Conservation (phyloP, 2,113 vertebrate genomes). For the Sciurus niger region DNA sequence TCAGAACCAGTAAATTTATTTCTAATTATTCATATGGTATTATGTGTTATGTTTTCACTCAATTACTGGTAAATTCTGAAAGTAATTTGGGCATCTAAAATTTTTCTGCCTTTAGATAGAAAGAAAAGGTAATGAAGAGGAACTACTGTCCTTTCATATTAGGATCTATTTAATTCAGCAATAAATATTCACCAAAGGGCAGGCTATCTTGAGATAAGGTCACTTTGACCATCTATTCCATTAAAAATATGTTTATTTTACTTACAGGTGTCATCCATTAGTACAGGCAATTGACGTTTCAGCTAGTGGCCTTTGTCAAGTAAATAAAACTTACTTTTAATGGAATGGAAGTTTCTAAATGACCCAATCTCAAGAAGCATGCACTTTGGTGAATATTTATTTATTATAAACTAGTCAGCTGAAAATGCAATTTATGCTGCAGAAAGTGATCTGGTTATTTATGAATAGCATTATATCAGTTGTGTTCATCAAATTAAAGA, state of each 20-base stretch:
- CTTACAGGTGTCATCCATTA: conserved; percentile 82
- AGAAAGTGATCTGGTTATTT: conserved; percentile 77
- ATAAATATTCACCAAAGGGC: conserved; percentile 79
- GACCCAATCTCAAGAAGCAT: conserved; percentile 72
- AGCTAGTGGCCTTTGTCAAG: conserved; percentile 81
- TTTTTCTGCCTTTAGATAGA: conserved; percentile 43
- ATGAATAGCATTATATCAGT: conserved; percentile 70
- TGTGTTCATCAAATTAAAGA: conserved; percentile 65
- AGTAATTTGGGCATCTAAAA: conserved; percentile 71
- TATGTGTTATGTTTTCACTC: conserved; percentile 41
- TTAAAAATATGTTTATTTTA: conserved; percentile 86
- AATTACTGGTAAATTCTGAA: conserved; percentile 70
- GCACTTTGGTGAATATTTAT: conserved; percentile 76
- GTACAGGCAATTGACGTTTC: conserved; percentile 78
- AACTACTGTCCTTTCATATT: conserved; percentile 74
- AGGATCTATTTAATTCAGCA: conserved; percentile 72
- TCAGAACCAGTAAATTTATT: conserved; percentile 26
- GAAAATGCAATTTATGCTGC: conserved; percentile 71
- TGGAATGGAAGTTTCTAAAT: conserved; percentile 82
- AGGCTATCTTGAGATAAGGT: conserved; percentile 70
- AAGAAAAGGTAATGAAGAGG: conserved; percentile 76
- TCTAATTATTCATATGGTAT: conserved; percentile 64
- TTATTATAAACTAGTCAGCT: conserved; percentile 78
- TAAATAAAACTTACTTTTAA: conserved; percentile 81
- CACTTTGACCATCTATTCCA: conserved; percentile 76